Conservation (phyloP, 2,113 vertebrate genomes). For the Chamaetylas fuelleborni region DNA sequence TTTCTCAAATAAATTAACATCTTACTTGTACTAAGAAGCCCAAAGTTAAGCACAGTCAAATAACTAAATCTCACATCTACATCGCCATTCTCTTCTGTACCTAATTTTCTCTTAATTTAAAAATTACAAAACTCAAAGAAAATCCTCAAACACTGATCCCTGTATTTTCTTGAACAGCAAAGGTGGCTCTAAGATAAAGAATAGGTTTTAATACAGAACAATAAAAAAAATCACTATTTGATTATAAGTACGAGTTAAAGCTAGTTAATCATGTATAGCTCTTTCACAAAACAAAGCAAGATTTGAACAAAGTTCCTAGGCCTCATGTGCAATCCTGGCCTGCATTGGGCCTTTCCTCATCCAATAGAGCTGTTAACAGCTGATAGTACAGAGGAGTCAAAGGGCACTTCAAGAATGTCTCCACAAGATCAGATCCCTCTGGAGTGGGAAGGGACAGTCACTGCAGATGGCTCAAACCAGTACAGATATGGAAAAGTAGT, state of each 20-base stretch:
- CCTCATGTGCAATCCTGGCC: not conserved
- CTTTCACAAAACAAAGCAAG: not conserved
- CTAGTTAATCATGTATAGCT: not conserved
- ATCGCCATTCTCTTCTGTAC: not conserved
- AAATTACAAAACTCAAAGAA: not conserved
- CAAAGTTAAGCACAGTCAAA: not conserved
- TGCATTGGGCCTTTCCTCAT: not conserved
- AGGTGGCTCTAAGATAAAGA: not conserved
- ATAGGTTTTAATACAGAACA: not conserved
- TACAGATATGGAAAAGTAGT: fast-evolving
- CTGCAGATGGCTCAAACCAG: not conserved
- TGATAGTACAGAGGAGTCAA: not conserved
- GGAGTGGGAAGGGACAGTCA: not conserved
- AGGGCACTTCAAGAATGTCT: not conserved
- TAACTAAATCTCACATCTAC: not conserved
- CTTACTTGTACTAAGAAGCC: not conserved
- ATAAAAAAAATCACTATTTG: not conserved
- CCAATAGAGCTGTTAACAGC: not conserved
- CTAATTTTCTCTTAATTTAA: not conserved
- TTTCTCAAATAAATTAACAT: not conserved
- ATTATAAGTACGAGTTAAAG: not conserved
- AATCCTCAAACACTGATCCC: not conserved
- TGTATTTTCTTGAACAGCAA: not conserved
- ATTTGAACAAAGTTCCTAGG: not conserved
- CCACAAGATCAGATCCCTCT: not conserved